Evolutionary conservation across 2,888 invertebrate genomes (phyloP).

Genomic region (Drosophila atripex): DNA sequence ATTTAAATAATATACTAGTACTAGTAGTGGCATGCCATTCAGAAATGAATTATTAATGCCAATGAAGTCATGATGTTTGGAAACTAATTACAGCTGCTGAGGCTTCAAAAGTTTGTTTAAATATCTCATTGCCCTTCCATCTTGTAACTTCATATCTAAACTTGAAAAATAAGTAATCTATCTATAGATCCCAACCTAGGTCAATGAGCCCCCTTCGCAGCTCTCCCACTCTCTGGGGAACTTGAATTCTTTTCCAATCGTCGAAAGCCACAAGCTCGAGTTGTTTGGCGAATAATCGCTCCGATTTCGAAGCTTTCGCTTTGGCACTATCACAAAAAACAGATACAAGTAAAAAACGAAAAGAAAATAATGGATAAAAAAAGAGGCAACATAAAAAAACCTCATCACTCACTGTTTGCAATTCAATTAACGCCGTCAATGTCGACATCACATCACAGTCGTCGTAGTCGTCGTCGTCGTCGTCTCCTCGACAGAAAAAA

Average conservation of each 20-base stretch:
- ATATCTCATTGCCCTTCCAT: too few species aligned
- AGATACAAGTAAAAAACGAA: conserved; percentile 1
- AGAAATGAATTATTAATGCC: too few species aligned
- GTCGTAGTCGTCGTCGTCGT: too few species aligned
- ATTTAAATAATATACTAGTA: too few species aligned
- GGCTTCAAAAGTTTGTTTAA: too few species aligned
- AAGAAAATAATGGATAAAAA: neutral
- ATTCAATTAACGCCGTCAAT: conserved; percentile 77
- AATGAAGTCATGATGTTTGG: too few species aligned
- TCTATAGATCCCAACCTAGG: conserved; percentile 23
- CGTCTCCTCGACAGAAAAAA: neutral
- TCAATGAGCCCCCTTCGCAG: conserved; percentile 10
- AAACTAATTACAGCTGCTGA: too few species aligned
- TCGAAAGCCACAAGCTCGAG: neutral
- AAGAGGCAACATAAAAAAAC: neutral
- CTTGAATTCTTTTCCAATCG: conserved; percentile 14
- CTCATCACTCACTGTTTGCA: conserved; percentile 64
- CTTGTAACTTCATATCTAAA: too few species aligned
- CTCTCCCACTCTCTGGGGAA: too few species aligned
- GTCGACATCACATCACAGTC: conserved; percentile 38
- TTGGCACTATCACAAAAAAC: conserved; percentile 21
- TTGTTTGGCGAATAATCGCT: conserved; percentile 26
- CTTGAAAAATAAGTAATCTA: neutral
- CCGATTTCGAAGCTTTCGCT: conserved; percentile 43
- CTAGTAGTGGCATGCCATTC: too few species aligned